Base-by-base conservation (phyloP, 2,797 vertebrate genomes). In the Octomys mimax region DNA sequence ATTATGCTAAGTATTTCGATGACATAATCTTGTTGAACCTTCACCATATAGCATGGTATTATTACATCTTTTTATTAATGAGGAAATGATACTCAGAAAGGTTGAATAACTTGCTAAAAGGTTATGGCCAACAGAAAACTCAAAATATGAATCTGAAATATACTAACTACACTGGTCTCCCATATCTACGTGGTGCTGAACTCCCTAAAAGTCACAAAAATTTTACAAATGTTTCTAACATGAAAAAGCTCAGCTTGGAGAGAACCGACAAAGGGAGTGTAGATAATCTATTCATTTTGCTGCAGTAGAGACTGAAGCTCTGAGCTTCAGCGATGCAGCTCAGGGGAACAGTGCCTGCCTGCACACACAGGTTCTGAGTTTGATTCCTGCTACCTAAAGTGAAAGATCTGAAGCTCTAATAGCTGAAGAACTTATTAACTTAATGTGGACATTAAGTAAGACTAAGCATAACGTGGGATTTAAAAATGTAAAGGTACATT, bases 11-110 rank as follows among this genome's bases (percentile, higher is more conserved):
- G 49, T 85, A 96, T 54, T 87, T 94, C 36, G 92, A 46, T 64
- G 83, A 91, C 46, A 95, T 11, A 42, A 83, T 71, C 71, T 88
- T 90, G 19, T 31, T n/a, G 73, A 93, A 57, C 75, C 46, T 68
- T 92, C 46, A 89, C 59, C 52, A 90, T n/a, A 70, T 75, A 91
- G 18, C 46, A 91, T 24, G 26, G 12, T 78, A 73, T 87, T 66
- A 88, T 59, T 88, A 79, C 36, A 2, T 52, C 12, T 85, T 94
- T 95, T 88, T 93, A 66, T 42, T 78, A 89, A 61, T 73, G 36
- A 93, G 78, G 49, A 95, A 96, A 77, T 91, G 28, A 93, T 70
- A 87, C 5, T 24, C 57, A 97, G 91, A 93, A 57, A 95, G 31
- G 28, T 19, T 75, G 66, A 66, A 24, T 90, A 96, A 77, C 31